Percentiles rank a stretch among this genome's conserved stretches.
Evolutionary conservation across 2,113 vertebrate genomes (phyloP).

Genomic region (Ovibos moschatus): DNA sequence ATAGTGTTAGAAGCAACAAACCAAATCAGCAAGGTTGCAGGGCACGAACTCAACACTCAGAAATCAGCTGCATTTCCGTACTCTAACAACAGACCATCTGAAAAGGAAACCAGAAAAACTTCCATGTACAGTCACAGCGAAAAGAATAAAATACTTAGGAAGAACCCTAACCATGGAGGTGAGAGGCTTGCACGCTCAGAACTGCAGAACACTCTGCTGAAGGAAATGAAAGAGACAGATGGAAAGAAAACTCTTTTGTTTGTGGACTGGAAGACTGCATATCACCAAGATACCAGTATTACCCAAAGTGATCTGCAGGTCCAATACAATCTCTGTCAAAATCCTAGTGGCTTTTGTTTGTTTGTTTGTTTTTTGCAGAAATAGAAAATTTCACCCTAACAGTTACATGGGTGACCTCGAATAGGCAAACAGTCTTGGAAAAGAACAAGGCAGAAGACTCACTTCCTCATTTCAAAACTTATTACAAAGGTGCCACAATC

Average conservation of each 20-base stretch:
- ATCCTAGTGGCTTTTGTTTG: neutral
- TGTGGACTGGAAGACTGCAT: neutral
- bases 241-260: fast-evolving
- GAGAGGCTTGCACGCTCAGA: fast-evolving
- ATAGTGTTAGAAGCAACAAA: neutral
- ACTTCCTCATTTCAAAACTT: neutral
- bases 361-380: neutral
- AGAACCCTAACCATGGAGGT: fast-evolving
- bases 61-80: neutral
- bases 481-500: neutral
- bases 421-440: neutral
- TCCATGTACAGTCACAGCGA: too few species aligned
- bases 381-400: neutral
- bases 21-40: neutral
- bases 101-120: neutral
- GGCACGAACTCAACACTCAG: neutral
- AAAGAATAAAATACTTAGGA: neutral
- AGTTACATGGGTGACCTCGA: neutral
- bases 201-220: fast-evolving
- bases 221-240: fast-evolving
- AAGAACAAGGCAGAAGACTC: neutral
- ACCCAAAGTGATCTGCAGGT: fast-evolving
- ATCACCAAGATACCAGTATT: fast-evolving
- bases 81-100: neutral
- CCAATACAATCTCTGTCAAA: fast-evolving